Evolutionary conservation across 1,140 invertebrate species (phyloP), one percentile per base, ranked within the genome.

Genomic region (Drosophila serrata): DNA sequence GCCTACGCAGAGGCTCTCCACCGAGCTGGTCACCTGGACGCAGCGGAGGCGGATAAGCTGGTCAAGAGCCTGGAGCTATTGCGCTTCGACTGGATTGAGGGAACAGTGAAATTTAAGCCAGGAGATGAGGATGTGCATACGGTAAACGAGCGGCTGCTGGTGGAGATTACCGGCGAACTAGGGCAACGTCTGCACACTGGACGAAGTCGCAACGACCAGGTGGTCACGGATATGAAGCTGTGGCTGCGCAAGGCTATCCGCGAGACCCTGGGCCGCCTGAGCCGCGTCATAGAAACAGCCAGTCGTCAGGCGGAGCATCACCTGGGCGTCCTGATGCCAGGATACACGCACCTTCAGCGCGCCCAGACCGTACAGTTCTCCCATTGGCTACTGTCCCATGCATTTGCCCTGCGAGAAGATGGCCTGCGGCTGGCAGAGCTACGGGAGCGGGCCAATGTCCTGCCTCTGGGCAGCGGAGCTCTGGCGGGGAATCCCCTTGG

Each of bases 131-230:
- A 97, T 93, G 96, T 97, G 53, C 97, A 98, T 86, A 96, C 96
- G 1, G 95, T 96, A 7, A 96, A 96, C 79, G 96, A 97, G 92
- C 91, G 96, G 45, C 92, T 96, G 56, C 92, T 94, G 39, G 91
- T 93, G 62, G 93, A 94, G 43, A 76, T 95, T 24, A 94, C 94
- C 8, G 95, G 95, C 3, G 94, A 94, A 19, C 85, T 95, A 3
- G 95, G 94, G 0, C 76, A 88, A 33, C 96, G 97, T 65, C 92
- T 98, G 22, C 97, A 97, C 81, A 97, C 96, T 3, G 97, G 96
- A 1, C 94, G 97, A 42, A 97, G 96, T 90, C 94, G 97, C 19
- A 98, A 98, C 91, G 97, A 98, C n/a, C 97, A 98, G 91, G 96
- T 97, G 22, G 95, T 95, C 9, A 97, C 96, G 0, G 96, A 98